Evolutionary conservation across 2,113 vertebrate genomes (phyloP).

Genomic region (Phyllopteryx taeniolatus): DNA sequence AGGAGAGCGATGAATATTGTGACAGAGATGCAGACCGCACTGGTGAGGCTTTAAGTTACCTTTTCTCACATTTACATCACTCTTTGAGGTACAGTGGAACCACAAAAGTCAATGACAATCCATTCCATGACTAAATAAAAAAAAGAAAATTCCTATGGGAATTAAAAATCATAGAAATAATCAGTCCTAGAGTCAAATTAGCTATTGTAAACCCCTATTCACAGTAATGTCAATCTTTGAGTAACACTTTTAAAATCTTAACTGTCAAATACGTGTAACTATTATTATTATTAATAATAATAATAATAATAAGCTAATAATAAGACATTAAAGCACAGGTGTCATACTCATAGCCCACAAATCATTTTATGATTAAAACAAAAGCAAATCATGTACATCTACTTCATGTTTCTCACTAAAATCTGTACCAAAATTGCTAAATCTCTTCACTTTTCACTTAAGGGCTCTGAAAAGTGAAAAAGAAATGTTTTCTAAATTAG

Average conservation of each 20-base stretch:
- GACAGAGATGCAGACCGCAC: slow-evolving; percentile 41
- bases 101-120: not conserved
- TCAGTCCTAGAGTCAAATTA: not conserved
- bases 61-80: not conserved
- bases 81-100: not conserved
- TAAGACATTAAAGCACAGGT: not conserved
- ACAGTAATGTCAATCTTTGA: not conserved
- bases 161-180: not conserved
- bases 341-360: not conserved
- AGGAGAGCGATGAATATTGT: slow-evolving; percentile 63
- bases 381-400: not conserved
- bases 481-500: too few relatives aligned
- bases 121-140: not conserved
- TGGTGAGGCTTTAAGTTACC: slow-evolving; percentile 51
- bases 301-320: too few relatives aligned
- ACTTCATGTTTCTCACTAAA: not conserved
- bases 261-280: not conserved
- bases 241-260: not conserved
- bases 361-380: not conserved
- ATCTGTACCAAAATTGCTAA: not conserved
- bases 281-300: not conserved
- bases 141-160: not conserved
- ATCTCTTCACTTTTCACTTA: too few relatives aligned
- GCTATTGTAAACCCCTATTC: not conserved
- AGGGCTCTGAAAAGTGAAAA: too few relatives aligned